phyloP scores from a whole-genome alignment of 2,797 vertebrate genomes.

The Acrossocheilus wenchowensis region DNA sequence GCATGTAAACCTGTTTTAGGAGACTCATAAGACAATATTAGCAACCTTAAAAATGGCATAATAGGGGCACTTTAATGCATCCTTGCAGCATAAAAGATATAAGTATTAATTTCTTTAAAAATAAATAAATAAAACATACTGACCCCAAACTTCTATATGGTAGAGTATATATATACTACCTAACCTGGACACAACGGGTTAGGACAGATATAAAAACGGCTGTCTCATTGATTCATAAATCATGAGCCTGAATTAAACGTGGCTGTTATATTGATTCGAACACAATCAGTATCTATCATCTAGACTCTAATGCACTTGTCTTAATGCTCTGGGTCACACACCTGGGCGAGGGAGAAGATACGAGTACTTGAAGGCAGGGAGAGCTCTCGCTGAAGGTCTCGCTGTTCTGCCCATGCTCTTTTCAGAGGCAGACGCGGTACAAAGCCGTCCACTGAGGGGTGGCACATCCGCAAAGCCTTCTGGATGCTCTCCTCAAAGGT shows the following conservation, averaged over 20 bases:
- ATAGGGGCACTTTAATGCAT: not conserved
- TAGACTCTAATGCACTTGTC: not conserved
- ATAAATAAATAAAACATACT: not conserved
- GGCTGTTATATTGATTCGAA: not conserved
- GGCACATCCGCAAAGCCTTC: conserved; percentile 95
- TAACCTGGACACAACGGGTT: not conserved
- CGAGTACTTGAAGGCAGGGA: conserved; percentile 89
- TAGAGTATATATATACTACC: not conserved
- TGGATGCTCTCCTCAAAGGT: conserved; percentile 96
- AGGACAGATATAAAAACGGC: not conserved
- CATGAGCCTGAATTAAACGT: conserved; percentile 21
- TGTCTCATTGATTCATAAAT: not conserved
- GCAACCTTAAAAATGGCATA: too few relatives aligned
- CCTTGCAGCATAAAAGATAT: not conserved
- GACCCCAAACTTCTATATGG: not conserved
- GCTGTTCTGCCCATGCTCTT: conserved; percentile 81
- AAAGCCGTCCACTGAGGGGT: conserved; percentile 91
- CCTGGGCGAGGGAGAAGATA: conserved; percentile 92
- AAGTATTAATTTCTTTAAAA: not conserved
- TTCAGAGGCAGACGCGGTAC: conserved; percentile 87
- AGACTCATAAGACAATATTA: too few relatives aligned
- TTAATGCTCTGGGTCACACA: conserved; percentile 62
- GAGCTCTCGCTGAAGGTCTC: conserved; percentile 85
- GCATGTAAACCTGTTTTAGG: too few relatives aligned
- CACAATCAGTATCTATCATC: conserved; percentile 6